Conservation (phyloP, 2,797 vertebrate species). For the Microcaecilia unicolor region DNA sequence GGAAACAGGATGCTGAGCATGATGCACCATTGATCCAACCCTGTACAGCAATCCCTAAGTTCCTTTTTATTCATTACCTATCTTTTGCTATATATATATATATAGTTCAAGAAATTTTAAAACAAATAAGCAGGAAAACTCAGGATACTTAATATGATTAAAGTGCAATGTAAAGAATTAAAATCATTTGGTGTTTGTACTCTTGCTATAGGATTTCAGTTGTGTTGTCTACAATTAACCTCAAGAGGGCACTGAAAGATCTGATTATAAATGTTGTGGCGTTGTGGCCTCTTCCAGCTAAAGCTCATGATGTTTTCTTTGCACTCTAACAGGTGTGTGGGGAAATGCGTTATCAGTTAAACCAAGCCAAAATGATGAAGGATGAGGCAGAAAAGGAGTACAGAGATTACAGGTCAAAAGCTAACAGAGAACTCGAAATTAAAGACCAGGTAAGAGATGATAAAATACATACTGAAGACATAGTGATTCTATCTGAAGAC, state of each 20-base stretch:
- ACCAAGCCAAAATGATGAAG: constrained; percentile 76
- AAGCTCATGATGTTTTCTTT: constrained; percentile 39
- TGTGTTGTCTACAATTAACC: constrained; percentile 20
- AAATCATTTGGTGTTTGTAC: too few species aligned
- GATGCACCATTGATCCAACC: too few species aligned
- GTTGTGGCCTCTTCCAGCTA: constrained; percentile 30
- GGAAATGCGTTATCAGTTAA: constrained; percentile 80
- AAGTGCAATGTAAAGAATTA: too few species aligned
- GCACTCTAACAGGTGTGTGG: constrained; percentile 68
- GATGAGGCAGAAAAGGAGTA: constrained; percentile 83
- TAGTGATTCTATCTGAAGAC: constrained; percentile 27
- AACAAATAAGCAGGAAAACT: too few species aligned
- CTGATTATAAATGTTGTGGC: constrained; percentile 26
- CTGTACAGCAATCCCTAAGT: too few species aligned
- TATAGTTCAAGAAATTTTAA: too few species aligned
- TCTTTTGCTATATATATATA: too few species aligned
- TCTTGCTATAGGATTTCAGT: constrained; percentile 15
- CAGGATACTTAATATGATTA: too few species aligned
- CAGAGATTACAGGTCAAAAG: constrained; percentile 71
- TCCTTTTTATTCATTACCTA: too few species aligned
- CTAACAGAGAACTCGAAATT: constrained; percentile 69
- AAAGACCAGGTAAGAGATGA: constrained; percentile 71
- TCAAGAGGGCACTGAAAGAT: constrained; percentile 62
- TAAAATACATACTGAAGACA: constrained; percentile 26
- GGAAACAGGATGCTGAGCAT: too few species aligned